Base-by-base conservation (phyloP, 2,888 invertebrate genomes). In the Pseudococcus viburni region DNA sequence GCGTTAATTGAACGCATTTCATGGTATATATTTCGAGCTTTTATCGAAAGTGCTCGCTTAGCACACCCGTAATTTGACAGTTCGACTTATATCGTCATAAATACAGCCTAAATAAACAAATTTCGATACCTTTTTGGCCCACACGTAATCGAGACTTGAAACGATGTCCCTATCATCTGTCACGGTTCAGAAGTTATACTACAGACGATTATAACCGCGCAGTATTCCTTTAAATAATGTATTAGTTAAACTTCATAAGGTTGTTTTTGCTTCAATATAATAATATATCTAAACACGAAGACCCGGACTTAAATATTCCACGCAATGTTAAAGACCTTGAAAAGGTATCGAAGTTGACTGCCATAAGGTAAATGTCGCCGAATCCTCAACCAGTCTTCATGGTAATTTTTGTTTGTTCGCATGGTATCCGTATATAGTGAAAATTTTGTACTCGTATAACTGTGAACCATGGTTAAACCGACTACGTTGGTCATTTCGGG, bases 401-500 rank as follows among this genome's bases (percentile, higher is more conserved):
- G 87, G 39, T 51, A 87, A 87, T 80, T 80, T 77, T 51, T 55
- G n/a, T 87, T 80, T 26, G 87, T 80, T 87, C 87, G 87, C 77
- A 80, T 33, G 51, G 80, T 87, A 87, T 48, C 22, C 39, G 59
- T 55, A 42, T 39, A 80, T 39, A 80, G 2, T n/a, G 15, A 42
- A n/a, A 19, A n/a, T 19, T 59, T 59, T 6, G 51, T 87, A 51
- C 51, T 39, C 12, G 33, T 17, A 73, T 55, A 80, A 9, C 80
- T 17, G 87, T 87, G 87, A 51, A 87, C 33, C 48, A 90, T 90
- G 90, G 90, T 88, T 7, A 90, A 90, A 55, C 89, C 90, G 48
- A 89, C 90, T 17, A 89, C 89, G 26, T 89, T 90, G n/a, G 89
- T 89, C 80, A 90, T 90, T 15, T 83, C 89, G 85, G 90, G 90